Base-by-base conservation (phyloP, 2,113 vertebrate genomes). In the Coreoperca whiteheadi region DNA sequence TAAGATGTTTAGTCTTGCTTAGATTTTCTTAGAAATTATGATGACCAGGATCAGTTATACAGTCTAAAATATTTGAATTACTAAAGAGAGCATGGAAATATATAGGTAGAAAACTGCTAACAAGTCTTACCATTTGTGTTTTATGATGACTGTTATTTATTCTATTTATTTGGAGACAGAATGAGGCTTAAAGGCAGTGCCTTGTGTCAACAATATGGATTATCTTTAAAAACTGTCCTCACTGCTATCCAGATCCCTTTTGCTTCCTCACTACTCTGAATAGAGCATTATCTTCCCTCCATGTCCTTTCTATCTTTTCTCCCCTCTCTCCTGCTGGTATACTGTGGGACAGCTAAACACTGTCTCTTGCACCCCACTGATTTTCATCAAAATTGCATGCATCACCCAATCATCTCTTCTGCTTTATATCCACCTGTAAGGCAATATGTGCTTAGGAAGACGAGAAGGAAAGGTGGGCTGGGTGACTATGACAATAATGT, bases 311-410 rank as follows among this genome's bases (percentile, higher is more conserved):
- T 86, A 79, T 86, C 74, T 74, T 72, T 74, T 65, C 80, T 77
- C 66, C 63, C 65, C 57, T 68, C 77, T 87, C 79, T 87, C 89
- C 88, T 89, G 86, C 87, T 91, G 87, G 7, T 91, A 30, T 89
- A 74, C 87, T 85, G 68, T 87, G 65, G 88, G 83, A 87, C 80
- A 91, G 79, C 86, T 91, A 90, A 91, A 93, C 86, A 88, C 82
- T 83, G 84, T 83, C 81, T 74, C 87, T 81, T 86, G 88, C 89
- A 77, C 89, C 92, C 90, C 50, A 82, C 90, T 86, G 92, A 84
- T 93, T 93, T 91, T 77, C 86, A 91, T 92, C 84, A 91, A 90
- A 93, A 94, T 68, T 88, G 85, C 83, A 82, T 74, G 86, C 85
- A 90, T 91, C 77, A 74, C 60, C 82, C 86, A 81, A 83, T 84